A percentile compares a stretch with the other conserved stretches of the same genome.
phyloP scores from a whole-genome alignment of 2,113 vertebrate genomes.

The Sterrhoptilus dennistouni region DNA sequence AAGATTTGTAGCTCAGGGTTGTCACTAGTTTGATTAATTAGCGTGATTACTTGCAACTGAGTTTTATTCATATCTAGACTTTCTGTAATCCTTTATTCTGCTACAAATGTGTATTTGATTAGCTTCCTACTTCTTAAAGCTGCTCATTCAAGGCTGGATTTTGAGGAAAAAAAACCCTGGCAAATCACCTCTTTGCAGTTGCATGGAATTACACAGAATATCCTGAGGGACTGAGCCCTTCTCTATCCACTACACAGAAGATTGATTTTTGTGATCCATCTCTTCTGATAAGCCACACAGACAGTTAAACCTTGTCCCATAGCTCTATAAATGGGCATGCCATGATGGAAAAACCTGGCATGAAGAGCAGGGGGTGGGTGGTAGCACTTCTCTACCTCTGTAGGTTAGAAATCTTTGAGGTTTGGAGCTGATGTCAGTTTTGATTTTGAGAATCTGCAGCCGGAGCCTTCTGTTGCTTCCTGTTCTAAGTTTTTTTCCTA shows the following conservation, averaged over 20 bases:
- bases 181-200: not conserved
- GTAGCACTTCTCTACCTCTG: not conserved
- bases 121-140: not conserved
- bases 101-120: not conserved
- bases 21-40: not conserved
- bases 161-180: not conserved
- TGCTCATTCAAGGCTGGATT: not conserved
- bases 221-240: not conserved
- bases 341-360: not conserved
- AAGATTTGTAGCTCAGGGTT: not conserved
- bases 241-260: not conserved
- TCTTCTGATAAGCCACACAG: not conserved
- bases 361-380: too few relatives aligned
- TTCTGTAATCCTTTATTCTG: not conserved
- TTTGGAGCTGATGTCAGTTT: not conserved
- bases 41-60: not conserved
- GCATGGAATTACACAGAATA: not conserved
- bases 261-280: not conserved
- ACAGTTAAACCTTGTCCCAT: not conserved
- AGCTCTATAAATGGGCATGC: fast-evolving
- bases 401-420: not conserved
- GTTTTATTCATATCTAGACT: not conserved
- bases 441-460: not conserved
- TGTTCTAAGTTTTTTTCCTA: not conserved
- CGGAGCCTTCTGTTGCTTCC: not conserved